Base-by-base conservation (phyloP, 92 coral and sea anemone species). In the Scolanthus callimorphus region DNA sequence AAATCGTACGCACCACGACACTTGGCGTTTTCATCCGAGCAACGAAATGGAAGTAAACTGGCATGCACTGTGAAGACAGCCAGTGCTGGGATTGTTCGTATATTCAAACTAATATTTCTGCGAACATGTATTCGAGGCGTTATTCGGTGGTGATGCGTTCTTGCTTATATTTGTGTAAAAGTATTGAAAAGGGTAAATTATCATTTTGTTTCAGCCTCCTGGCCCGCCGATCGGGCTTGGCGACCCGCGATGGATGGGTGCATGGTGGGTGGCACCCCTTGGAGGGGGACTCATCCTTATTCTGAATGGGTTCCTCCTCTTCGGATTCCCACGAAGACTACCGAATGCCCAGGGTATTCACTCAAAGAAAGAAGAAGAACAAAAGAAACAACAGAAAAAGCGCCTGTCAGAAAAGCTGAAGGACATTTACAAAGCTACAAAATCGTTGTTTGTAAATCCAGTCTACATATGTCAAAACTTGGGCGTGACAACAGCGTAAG, bases 191-290 rank as follows among this genome's bases (percentile, higher is more conserved):
- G n/a, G n/a, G n/a, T n/a, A n/a, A n/a, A n/a, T n/a, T n/a, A n/a
- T n/a, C n/a, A 29, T 15, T 39, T 62, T 6, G 3, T 39, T 29
- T 10, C 59, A 85, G 91, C 91, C 87, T 12, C 52, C 83, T 13
- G 60, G 69, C 41, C 47, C 79, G 29, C 26, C 30, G 13, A 34
- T 85, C 23, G 51, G 71, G 15, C 71, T 62, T 47, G 58, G 47
- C 11, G 83, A 74, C 34, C 77, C 86, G 39, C 83, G 72, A 1
- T 85, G 92, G 92, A 54, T 85, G 6, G 92, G 92, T 29, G 92
- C 92, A 0, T 85, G 92, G 92, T 85, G 92, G 92, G 43, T 85
- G 37, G 92, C 86, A 20, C 65, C 65, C 29, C 69, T 80, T 9
- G 51, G 52, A 29, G 77, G 86, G 22, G 92, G 92, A 17, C 11